Evolutionary conservation across 2,113 vertebrate species (phyloP), one percentile per base, ranked within the genome.

Genomic region (Gobio gobio): DNA sequence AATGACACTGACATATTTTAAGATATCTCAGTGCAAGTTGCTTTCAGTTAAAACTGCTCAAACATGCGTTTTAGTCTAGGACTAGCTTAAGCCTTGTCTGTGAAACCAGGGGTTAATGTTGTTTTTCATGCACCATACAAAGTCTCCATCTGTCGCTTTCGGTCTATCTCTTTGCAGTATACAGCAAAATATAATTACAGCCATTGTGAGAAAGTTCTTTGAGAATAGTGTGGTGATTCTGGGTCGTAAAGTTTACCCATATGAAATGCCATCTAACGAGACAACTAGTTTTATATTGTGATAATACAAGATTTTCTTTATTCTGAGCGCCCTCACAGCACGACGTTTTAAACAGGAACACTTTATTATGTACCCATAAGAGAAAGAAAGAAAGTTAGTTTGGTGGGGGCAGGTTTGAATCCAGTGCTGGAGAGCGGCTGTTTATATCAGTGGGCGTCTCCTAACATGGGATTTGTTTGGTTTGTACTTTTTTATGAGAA

Each of bases 401-500:
- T 54, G 82, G 36, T 86, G 33, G 14, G 14, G 86, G 20, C 51
- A 63, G 74, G 58, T 78, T 83, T 73, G 84, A 51, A 84, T n/a
- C 85, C 72, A 89, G 78, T 40, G 45, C 76, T 18, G 56, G 63
- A 36, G 14, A 45, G 24, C 61, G 0, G 4, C 36, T 83, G 84
- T 47, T 87, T 90, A 87, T 87, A 83, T 89, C 73, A 79, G 88
- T 83, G 90, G 83, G 89, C 8, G 68, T 90, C 84, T 89, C 90
- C 74, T 82, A 83, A 86, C 74, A 81, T 43, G 33, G 87, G 90
- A 91, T 92, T 91, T 92, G 89, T 93, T 90, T 86, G 89, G 88
- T 88, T 91, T 91, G 84, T 75, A 63, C 90, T 84, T 87, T 87
- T 90, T 91, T 90, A 89, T 89, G 91, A 92, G 89, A 87, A 91